Evolutionary conservation across 1,140 invertebrate genomes (phyloP), one percentile per base, ranked within the genome.

Genomic region (Ladona fulva): DNA sequence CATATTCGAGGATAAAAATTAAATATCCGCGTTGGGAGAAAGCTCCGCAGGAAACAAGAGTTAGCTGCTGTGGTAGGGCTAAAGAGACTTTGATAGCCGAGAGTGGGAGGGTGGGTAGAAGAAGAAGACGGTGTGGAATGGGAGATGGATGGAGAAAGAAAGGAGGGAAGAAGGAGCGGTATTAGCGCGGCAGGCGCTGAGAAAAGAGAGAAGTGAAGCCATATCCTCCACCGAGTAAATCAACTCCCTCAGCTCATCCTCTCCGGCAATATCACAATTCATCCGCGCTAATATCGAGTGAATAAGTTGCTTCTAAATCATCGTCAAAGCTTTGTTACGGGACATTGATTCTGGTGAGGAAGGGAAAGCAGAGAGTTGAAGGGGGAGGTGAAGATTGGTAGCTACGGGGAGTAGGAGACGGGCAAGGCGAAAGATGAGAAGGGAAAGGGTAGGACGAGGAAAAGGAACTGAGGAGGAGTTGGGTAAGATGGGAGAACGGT

Each of bases 201-300:
- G 44, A 11, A 19, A 19, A 10, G 44, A 10, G 44, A 19, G 19
- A 19, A 52, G 19, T 52, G 44, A 52, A 52, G 44, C 44, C 44
- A 52, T 52, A 10, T 52, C 10, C 44, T 19, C 44, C 44, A 52
- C 44, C 44, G 52, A 66, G 52, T 66, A 66, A 66, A 66, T 66
- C 52, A 66, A 22, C 52, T 66, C 52, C 52, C 52, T 66, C n/a
- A 5, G 14, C 19, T 10, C 10, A 10, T 52, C 44, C 44, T 52
- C 44, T 19, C 44, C 3, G 52, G 52, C 52, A 16, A 66, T 66
- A 66, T 66, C 52, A 66, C 52, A 66, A 66, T 66, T 66, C 52
- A 66, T 66, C 52, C 52, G 52, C 52, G 52, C 52, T 66, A 66
- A 66, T 66, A 66, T 66, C 52, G 52, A 66, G 52, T 66, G 52